A percentile compares a stretch with the other conserved stretches of the same genome.
Conservation (phyloP, 2,888 invertebrate genomes). For the Drosophila incognita region DNA sequence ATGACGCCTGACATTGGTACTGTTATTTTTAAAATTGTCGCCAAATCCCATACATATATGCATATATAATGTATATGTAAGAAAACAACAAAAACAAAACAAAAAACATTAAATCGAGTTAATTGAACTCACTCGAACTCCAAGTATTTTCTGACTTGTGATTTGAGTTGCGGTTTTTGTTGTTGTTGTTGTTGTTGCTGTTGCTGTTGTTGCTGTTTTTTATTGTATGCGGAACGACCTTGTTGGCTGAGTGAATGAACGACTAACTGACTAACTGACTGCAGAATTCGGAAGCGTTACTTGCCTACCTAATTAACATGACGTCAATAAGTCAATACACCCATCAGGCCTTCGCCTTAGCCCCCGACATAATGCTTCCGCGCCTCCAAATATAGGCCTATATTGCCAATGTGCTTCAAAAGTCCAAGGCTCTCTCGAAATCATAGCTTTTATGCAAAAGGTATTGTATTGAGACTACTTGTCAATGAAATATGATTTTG, state of each 20-base stretch:
- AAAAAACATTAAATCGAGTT: constrained; percentile 49
- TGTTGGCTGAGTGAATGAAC: constrained; percentile 56
- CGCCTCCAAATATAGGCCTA: constrained; percentile 27
- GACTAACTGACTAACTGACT: constrained; percentile 40
- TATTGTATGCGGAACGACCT: constrained; percentile 73
- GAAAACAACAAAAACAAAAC: background rate
- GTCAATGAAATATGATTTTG: background rate
- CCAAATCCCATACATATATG: background rate
- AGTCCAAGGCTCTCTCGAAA: constrained; percentile 20
- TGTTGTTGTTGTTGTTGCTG: background rate
- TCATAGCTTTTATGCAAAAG: background rate
- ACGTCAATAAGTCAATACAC: constrained; percentile 69
- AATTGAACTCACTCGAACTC: constrained; percentile 72
- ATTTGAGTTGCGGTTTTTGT: background rate
- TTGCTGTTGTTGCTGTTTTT: background rate
- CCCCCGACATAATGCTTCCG: constrained; percentile 42
- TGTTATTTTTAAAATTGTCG: constrained; percentile 61
- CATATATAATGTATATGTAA: background rate
- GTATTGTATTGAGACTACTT: too few species aligned
- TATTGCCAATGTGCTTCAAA: constrained; percentile 13
- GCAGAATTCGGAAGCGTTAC: constrained; percentile 59
- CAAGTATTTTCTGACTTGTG: constrained; percentile 26
- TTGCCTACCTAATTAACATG: constrained; percentile 56
- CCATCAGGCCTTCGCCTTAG: constrained; percentile 45
- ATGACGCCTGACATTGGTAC: constrained; percentile 69